Percentiles rank a stretch among this genome's conserved stretches.
phyloP scores from a whole-genome alignment of 2,797 vertebrate species.

The Chelidonichthys spinosus region DNA sequence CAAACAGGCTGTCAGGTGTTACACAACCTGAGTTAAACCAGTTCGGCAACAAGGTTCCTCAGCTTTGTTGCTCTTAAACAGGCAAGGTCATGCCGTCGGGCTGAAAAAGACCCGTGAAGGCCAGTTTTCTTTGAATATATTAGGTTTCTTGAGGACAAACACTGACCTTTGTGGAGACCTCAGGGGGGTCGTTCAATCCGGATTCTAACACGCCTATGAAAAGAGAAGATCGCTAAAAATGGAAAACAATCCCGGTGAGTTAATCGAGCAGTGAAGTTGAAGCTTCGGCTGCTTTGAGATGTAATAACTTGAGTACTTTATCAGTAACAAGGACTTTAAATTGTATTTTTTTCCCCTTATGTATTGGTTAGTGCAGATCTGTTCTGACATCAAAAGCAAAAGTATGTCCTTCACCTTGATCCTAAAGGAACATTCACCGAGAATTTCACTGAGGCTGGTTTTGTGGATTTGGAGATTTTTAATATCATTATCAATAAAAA shows the following conservation, averaged over 20 bases:
- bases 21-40: neutral
- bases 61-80: neutral
- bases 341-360: neutral
- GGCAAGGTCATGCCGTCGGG: rapidly evolving
- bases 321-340: neutral
- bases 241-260: constrained; percentile 39
- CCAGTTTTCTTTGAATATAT: neutral
- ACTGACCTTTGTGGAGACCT: constrained; percentile 1
- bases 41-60: neutral
- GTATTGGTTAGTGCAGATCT: neutral
- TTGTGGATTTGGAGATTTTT: too few species aligned
- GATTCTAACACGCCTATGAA: neutral
- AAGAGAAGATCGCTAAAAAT: constrained; percentile 28
- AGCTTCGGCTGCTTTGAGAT: neutral
- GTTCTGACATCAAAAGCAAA: neutral
- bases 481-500: too few species aligned
- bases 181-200: neutral
- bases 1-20: neutral
- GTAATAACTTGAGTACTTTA: neutral
- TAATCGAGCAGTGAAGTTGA: neutral
- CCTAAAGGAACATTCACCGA: too few species aligned
- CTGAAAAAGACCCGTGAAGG: too few species aligned
- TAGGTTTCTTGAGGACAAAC: neutral
- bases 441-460: too few species aligned
- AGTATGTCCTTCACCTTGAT: neutral